Conservation (phyloP, 2,888 invertebrate species). For the Luperina testacea region DNA sequence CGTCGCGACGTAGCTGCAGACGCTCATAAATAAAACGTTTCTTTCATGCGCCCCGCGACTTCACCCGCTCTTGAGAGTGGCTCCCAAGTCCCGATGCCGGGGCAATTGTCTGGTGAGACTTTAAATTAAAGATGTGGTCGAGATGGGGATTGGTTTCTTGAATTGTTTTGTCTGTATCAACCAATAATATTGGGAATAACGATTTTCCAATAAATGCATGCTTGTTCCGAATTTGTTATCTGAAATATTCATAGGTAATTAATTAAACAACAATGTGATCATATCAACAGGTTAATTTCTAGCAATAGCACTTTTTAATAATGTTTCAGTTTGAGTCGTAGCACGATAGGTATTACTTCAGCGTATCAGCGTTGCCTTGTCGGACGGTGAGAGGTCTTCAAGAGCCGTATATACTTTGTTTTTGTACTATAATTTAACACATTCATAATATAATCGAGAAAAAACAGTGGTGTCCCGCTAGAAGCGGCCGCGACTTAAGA, state of each 20-base stretch:
- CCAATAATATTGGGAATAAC: not conserved
- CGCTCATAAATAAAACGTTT: constrained; percentile 60
- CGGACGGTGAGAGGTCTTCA: not conserved
- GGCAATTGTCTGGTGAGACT: constrained; percentile 38
- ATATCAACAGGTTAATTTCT: not conserved
- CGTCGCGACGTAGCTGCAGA: constrained; percentile 33
- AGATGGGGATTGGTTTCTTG: constrained; percentile 3
- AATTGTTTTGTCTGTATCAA: not conserved
- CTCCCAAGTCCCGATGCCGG: constrained; percentile 19
- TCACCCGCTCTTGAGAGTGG: constrained; percentile 24
- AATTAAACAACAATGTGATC: no score
- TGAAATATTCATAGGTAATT: not conserved
- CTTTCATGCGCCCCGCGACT: constrained; percentile 24
- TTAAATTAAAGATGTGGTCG: constrained; percentile 54
- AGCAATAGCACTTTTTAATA: not conserved
- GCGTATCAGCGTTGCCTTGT: not conserved
- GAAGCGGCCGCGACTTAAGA: not conserved
- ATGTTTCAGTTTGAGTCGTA: not conserved
- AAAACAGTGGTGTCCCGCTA: not conserved
- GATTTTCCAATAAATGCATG: not conserved
- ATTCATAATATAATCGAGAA: not conserved
- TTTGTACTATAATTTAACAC: no score
- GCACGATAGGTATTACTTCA: not conserved
- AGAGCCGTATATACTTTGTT: not conserved
- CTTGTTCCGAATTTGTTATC: not conserved